A percentile compares a stretch with the other conserved stretches of the same genome.
phyloP scores from a whole-genome alignment of 2,888 invertebrate genomes.

The Pristionchus mayeri region DNA sequence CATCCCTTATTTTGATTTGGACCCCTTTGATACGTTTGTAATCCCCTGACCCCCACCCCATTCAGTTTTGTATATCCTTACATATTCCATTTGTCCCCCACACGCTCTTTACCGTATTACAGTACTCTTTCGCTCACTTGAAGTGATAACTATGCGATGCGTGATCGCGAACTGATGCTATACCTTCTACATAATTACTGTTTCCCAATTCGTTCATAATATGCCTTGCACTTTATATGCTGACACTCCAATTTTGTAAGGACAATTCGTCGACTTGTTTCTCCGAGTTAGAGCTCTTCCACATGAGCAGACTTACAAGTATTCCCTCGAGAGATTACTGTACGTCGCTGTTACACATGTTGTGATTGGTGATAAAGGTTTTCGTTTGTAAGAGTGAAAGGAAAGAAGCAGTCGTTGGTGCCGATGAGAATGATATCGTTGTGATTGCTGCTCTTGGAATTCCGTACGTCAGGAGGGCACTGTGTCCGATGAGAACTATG shows the following conservation, averaged over 20 bases:
- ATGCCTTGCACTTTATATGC: conserved; percentile 27
- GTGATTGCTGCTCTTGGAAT: no score
- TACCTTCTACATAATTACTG: no score
- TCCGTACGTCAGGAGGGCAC: no score
- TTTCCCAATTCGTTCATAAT: no score
- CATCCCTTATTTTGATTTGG: background rate
- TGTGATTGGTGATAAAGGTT: no score
- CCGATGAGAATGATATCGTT: no score
- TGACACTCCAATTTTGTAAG: background rate
- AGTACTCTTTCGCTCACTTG: background rate
- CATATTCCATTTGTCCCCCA: background rate
- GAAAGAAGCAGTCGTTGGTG: no score
- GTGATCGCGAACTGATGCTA: conserved; percentile 8
- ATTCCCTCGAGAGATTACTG: background rate
- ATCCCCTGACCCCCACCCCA: background rate
- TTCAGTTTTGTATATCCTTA: background rate
- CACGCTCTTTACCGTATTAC: background rate
- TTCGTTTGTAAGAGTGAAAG: no score
- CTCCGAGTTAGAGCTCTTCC: background rate
- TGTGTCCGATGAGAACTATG: no score
- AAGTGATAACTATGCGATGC: background rate
- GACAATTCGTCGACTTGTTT: background rate
- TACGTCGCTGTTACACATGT: no score
- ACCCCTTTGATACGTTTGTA: background rate
- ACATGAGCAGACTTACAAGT: conserved; percentile 23